A percentile compares a stretch with the other conserved stretches of the same genome.
Evolutionary conservation across 2,113 vertebrate species (phyloP).

Genomic region (Mixornis gularis): DNA sequence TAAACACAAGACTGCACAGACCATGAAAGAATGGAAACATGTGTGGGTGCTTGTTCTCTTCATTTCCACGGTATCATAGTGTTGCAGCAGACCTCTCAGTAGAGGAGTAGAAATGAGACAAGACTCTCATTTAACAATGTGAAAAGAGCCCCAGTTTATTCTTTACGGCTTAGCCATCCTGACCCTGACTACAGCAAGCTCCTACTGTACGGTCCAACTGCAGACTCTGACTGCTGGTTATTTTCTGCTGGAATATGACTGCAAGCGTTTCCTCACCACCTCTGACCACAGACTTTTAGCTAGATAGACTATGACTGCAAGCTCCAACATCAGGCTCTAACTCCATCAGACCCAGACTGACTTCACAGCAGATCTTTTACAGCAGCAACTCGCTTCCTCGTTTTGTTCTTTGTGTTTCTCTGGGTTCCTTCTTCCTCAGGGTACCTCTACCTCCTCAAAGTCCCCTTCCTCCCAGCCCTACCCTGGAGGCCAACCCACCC

Average conservation of each 20-base stretch:
- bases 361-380: neutral
- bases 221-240: neutral
- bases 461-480: neutral
- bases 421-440: neutral
- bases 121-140: neutral
- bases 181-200: neutral
- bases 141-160: neutral
- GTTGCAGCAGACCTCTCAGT: neutral
- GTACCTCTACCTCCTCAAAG: neutral
- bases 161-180: neutral
- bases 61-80: neutral
- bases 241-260: neutral
- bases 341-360: neutral
- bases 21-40: neutral
- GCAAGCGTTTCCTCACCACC: neutral
- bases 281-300: neutral
- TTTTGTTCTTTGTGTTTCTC: neutral
- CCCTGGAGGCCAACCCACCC: neutral
- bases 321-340: no score
- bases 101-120: neutral
- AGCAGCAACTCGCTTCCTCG: neutral
- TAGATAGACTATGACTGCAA: neutral
- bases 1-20: slow-evolving; percentile 9
- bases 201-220: neutral
- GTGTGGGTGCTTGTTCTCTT: slow-evolving; percentile 47